These are phyloP conservation scores for Philotrypesis tridentata DNA, from an alignment of 1,140 invertebrate species.

Conservation along the genomic window DNA sequence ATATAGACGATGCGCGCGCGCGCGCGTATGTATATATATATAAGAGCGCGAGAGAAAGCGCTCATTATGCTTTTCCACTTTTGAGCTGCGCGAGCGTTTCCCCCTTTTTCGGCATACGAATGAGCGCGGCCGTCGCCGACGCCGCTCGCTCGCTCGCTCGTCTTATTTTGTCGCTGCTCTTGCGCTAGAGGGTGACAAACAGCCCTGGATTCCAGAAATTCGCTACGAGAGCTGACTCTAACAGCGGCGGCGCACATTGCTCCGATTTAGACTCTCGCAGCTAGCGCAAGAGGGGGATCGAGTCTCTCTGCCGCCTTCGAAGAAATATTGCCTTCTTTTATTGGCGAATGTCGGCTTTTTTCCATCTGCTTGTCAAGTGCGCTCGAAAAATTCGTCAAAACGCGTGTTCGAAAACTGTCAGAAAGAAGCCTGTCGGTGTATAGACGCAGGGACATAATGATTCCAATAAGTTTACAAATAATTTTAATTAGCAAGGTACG, in stretches of 20 bases:
- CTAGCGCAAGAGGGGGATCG: neutral
- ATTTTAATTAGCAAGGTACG: too few species aligned
- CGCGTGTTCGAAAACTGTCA: too few species aligned
- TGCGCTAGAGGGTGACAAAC: conserved; percentile 62
- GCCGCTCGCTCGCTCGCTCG: too few species aligned
- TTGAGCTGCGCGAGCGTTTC: neutral
- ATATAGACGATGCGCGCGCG: too few species aligned
- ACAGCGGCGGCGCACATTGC: conserved; percentile 49
- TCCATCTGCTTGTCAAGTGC: too few species aligned
- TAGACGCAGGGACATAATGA: too few species aligned
- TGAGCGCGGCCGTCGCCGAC: neutral
- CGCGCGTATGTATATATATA: too few species aligned
- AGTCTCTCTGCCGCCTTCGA: neutral
- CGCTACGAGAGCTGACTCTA: conserved; percentile 46
- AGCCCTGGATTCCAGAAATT: conserved; percentile 65
- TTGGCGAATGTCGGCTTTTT: too few species aligned
- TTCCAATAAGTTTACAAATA: too few species aligned
- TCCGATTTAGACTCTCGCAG: conserved; percentile 48
- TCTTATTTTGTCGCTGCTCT: conserved; percentile 24
- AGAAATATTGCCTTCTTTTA: neutral
- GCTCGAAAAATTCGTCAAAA: too few species aligned
- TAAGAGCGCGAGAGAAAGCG: neutral
- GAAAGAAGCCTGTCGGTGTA: too few species aligned
- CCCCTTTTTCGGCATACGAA: neutral
- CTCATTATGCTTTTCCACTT: conserved; percentile 9